Evolutionary conservation across 2,888 invertebrate species (phyloP), one percentile per base, ranked within the genome.

Genomic region (Oasisia sp.): DNA sequence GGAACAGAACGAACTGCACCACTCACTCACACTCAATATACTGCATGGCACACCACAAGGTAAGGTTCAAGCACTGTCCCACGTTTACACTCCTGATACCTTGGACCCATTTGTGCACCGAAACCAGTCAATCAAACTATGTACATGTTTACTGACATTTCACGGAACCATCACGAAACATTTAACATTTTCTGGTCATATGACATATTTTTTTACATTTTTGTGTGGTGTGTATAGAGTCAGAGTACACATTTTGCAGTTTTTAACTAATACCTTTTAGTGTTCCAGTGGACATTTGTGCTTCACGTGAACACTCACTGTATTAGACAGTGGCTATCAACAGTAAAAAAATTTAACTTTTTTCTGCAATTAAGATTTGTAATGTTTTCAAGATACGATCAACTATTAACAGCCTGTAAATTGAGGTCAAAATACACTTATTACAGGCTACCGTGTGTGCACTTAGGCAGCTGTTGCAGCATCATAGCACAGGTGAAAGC

Each of bases 1-100:
- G 96, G 98, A 98, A 0, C 97, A 98, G 95, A 98, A 99, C 96
- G 98, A 98, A 95, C 98, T 98, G 94, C 97, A 98, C 94, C 97
- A 98, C 94, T 98, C 98, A 93, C 97, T 99, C 91, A 99, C 99
- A 0, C 97, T 99, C 27, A 98, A 98, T 94, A 98, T 99, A 94
- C 97, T 99, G 32, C 98, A 99, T 96, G 99, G 99, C 89, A 95
- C 95, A 7, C 96, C 98, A 0, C 98, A 98, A 97, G 98, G 98
- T 98, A 96, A 95, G 93, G 19, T 11, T n/a, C n/a, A 11, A 27
- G 74, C 74, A 74, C 5, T 74, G 74, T 3, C 74, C 74, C 74
- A 74, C 27, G 19, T 74, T n/a, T 7, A 74, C 74, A 19, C 74
- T 74, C 19, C 27, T 19, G 27, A 74, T 27, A 74, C 74, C 27